Base-by-base conservation (phyloP, 2,797 vertebrate genomes). In the Enteromius radiatus region DNA sequence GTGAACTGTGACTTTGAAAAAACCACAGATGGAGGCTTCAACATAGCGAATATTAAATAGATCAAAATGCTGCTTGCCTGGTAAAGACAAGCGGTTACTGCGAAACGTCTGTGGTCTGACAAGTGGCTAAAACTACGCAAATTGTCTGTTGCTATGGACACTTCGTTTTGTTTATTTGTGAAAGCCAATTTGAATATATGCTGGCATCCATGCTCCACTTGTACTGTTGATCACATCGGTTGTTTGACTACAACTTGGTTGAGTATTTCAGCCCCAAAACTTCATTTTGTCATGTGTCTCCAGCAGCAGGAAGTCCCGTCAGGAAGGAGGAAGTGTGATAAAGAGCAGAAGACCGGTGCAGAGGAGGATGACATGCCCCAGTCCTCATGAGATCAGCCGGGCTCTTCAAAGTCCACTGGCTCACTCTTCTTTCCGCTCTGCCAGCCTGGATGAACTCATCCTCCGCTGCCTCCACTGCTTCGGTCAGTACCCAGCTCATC, bases 291-390 rank as follows among this genome's bases (percentile, higher is more conserved):
- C 28, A 31, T 81, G 17, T 85, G 82, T 70, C 43, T 67, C 63
- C 49, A 77, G 43, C 38, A 80, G 78, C 86, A 98, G 97, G 92
- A 97, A 97, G 86, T 89, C 94, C 63, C 95, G 93, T 23, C 89
- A 84, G 87, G 93, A 94, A 84, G 88, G 91, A 73, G 88, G 90
- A 33, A 74, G 89, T 71, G 89, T 89, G 84, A 86, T 88, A 76
- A 92, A 89, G 87, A 85, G 86, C 90, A 93, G 87, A 78, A 90
- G 91, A 88, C 88, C 88, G 84, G 87, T 93, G 81, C 93, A 94
- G 41, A 93, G 97, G 76, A 94, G 96, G 88, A 96, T 96, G 90
- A 98, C 97, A 49, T 98, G 97, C 86, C 97, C 97, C 74, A 97
- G 94, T 85, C 93, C 96, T 28, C 93, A 94, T 84, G 97, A 98